Conservation (phyloP, 2,888 invertebrate genomes). For the Oscheius sp. region DNA sequence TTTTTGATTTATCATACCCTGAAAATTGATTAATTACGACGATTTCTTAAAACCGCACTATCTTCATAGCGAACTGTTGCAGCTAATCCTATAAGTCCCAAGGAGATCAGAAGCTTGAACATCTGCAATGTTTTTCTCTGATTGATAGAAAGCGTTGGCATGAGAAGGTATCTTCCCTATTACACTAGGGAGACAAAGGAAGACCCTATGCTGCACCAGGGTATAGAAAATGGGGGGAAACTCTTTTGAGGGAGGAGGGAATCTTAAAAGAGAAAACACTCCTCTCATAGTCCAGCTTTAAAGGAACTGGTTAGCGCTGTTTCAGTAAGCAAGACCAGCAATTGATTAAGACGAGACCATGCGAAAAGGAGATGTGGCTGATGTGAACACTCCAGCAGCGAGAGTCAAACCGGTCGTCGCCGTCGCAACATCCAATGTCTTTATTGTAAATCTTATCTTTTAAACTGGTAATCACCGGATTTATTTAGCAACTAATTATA, state of each 20-base stretch:
- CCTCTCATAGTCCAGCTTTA: slow-evolving; percentile 10
- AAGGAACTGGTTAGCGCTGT: slow-evolving; percentile 31
- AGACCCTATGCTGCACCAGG: no score
- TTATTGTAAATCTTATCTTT: no score
- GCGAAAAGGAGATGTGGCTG: slow-evolving; percentile 35
- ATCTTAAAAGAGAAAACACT: not conserved
- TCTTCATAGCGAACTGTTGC: slow-evolving; percentile 57
- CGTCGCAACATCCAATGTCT: slow-evolving; percentile 7
- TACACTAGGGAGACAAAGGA: not conserved
- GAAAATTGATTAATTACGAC: slow-evolving; percentile 15
- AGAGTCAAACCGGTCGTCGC: slow-evolving; percentile 34
- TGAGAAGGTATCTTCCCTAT: slow-evolving; percentile 4
- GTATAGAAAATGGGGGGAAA: not conserved
- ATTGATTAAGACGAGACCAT: slow-evolving; percentile 30
- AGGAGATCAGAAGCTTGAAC: slow-evolving; percentile 10
- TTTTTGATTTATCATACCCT: slow-evolving; percentile 61
- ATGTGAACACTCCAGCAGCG: slow-evolving; percentile 13
- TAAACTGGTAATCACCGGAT: not conserved
- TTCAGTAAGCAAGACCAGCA: slow-evolving; percentile 32
- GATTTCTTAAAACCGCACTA: slow-evolving; percentile 42
- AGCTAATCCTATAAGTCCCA: slow-evolving; percentile 39
- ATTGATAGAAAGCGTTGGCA: no score
- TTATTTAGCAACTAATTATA: not conserved
- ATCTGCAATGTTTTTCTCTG: slow-evolving; percentile 3
- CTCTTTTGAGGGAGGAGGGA: not conserved